Conservation (phyloP, 2,113 vertebrate species). For the Onychostoma macrolepis region DNA sequence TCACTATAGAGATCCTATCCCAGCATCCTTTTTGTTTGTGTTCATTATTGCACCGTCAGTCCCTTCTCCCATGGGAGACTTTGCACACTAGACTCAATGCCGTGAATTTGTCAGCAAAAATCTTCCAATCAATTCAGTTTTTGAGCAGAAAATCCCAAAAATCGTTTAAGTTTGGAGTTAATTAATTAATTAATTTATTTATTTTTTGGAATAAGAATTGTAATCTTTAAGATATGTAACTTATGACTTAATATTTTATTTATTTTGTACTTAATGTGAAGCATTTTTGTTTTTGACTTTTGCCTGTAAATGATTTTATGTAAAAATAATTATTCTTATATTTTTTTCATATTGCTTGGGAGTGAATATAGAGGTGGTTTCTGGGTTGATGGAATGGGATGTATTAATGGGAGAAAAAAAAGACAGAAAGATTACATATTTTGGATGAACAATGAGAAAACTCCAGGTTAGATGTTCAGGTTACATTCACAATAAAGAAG, state of each 20-base stretch:
- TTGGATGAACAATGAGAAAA: background rate
- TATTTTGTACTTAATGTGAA: conserved; percentile 16
- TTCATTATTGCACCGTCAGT: background rate
- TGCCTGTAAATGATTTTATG: background rate
- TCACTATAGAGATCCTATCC: background rate
- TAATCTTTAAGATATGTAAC: background rate
- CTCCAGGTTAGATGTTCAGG: background rate
- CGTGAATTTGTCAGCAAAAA: background rate
- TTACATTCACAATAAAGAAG: background rate
- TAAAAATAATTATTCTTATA: background rate
- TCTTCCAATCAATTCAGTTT: background rate
- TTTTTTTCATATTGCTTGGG: background rate
- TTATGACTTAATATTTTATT: background rate
- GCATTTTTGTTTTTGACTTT: conserved; percentile 2
- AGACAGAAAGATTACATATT: background rate
- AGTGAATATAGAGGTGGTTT: background rate
- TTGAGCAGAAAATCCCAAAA: background rate
- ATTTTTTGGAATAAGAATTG: background rate
- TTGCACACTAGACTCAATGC: background rate
- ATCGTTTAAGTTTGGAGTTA: background rate
- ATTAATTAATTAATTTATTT: background rate
- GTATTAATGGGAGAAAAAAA: background rate
- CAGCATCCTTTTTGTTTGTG: background rate
- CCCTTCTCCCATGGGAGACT: background rate
- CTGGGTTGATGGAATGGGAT: background rate